Conservation (phyloP, 2,888 invertebrate genomes). For the Dryadula phaetusa region DNA sequence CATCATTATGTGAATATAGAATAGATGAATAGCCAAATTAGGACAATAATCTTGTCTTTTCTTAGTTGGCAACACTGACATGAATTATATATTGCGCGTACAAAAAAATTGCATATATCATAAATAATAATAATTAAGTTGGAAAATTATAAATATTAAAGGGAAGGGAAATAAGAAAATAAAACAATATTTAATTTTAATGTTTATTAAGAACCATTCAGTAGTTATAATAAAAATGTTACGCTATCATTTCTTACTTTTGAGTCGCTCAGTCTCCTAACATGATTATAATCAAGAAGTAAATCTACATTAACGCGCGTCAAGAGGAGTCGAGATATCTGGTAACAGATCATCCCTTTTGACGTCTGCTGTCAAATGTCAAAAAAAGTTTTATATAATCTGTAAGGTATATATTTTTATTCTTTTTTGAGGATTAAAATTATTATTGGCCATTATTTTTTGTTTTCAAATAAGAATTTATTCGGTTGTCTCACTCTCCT, state of each 20-base stretch:
- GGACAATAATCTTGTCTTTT: too few relatives aligned
- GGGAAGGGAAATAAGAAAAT: neutral
- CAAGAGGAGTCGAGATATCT: neutral
- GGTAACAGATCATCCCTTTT: neutral
- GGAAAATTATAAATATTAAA: too few relatives aligned
- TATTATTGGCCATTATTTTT: neutral
- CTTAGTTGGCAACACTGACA: too few relatives aligned
- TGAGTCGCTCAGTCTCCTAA: constrained; percentile 79
- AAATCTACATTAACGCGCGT: constrained; percentile 25
- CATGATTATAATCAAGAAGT: constrained; percentile 56
- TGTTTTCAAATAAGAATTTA: too few relatives aligned
- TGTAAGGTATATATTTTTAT: neutral
- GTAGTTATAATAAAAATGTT: constrained; percentile 78
- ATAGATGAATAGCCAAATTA: too few relatives aligned
- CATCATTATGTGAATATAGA: too few relatives aligned
- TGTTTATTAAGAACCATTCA: constrained; percentile 79
- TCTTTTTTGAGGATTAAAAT: neutral
- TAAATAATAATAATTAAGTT: too few relatives aligned
- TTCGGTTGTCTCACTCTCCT: neutral
- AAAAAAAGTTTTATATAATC: neutral
- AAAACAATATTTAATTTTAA: constrained; percentile 50
- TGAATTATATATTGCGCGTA: too few relatives aligned
- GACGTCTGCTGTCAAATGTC: constrained; percentile 1
- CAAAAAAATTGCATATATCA: too few relatives aligned
- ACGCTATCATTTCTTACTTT: constrained; percentile 62